phyloP scores from a whole-genome alignment of 2,888 invertebrate species.

The Syrphus vitripennis region DNA sequence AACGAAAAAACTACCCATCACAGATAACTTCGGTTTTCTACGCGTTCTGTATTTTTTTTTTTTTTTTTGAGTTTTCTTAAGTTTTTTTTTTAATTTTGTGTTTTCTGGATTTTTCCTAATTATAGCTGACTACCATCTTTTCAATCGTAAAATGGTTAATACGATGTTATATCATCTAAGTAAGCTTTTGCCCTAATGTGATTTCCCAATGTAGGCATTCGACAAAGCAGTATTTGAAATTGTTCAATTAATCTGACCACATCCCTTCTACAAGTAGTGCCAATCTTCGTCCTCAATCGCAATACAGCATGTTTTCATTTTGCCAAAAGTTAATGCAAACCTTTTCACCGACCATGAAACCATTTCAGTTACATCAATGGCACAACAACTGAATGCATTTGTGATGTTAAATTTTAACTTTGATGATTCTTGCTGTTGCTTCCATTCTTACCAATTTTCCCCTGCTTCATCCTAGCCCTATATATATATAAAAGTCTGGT shows the following conservation, averaged over 20 bases:
- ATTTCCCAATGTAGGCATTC: neutral
- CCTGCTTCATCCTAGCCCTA: neutral
- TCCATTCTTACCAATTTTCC: no score
- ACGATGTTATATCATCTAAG: neutral
- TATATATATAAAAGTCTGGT: neutral
- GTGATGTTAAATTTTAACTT: slow-evolving; percentile 24
- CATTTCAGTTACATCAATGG: slow-evolving; percentile 14
- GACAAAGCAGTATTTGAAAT: neutral
- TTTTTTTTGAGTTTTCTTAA: no score
- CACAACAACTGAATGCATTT: slow-evolving; percentile 24
- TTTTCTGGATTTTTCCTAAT: no score
- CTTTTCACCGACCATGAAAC: slow-evolving; percentile 10
- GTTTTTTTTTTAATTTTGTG: no score
- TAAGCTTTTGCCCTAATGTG: neutral
- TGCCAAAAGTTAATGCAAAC: neutral
- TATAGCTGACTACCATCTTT: no score
- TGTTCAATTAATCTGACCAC: slow-evolving; percentile 8
- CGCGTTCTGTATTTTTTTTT: no score
- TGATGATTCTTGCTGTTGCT: neutral
- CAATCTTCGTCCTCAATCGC: neutral
- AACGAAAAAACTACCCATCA: no score
- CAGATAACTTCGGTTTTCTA: no score
- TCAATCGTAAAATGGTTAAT: neutral
- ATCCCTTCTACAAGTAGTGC: neutral
- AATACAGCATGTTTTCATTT: neutral